Evolutionary conservation across 2,113 vertebrate species (phyloP).

Genomic region (Sisor rabdophorus): DNA sequence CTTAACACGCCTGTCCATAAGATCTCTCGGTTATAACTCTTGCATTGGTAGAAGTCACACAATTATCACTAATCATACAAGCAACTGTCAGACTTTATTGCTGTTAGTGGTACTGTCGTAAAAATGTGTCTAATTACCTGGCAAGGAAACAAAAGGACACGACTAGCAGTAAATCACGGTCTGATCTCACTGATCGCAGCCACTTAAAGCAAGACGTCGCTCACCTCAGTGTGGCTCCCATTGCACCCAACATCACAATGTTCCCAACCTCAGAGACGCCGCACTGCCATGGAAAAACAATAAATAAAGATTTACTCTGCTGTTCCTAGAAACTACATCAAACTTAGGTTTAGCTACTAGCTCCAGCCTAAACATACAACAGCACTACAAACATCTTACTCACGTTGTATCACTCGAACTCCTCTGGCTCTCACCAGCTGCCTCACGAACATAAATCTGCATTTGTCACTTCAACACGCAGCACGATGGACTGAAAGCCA

Average conservation of each 20-base stretch:
- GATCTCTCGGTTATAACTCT: background rate
- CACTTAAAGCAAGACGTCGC: constrained; percentile 30
- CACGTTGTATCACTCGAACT: background rate
- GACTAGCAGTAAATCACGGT: background rate
- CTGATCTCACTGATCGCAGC: background rate
- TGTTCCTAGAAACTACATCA: background rate
- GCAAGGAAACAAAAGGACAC: background rate
- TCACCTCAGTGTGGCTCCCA: constrained; percentile 74
- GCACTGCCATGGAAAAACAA: constrained; percentile 45
- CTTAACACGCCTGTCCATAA: background rate
- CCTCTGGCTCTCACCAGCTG: background rate
- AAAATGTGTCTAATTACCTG: constrained; percentile 35
- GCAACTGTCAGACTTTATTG: constrained; percentile 8
- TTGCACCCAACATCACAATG: constrained; percentile 51
- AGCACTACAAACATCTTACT: constrained; percentile 1
- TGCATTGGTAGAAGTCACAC: background rate
- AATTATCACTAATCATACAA: background rate
- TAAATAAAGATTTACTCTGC: background rate
- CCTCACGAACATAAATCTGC: background rate
- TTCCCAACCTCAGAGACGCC: constrained; percentile 52
- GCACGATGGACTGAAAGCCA: constrained; percentile 45
- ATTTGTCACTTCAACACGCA: background rate
- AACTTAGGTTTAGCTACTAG: background rate
- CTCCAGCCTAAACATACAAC: background rate
- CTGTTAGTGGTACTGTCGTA: constrained; percentile 18